Percentiles rank a stretch among this genome's conserved stretches.
phyloP scores from a whole-genome alignment of 2,888 invertebrate genomes.

The Drepana falcataria region DNA sequence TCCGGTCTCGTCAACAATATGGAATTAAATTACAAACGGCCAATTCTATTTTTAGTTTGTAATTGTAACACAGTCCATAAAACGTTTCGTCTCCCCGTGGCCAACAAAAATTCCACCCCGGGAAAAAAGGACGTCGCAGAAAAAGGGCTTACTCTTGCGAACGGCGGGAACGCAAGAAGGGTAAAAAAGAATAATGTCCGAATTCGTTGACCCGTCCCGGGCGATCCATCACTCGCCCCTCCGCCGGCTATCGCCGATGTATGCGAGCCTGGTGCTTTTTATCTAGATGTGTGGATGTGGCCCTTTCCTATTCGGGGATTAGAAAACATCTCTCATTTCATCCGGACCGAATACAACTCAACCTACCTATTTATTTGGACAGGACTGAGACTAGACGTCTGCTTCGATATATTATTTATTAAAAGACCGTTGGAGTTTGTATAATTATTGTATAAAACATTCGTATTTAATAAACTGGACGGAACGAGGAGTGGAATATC shows the following conservation, averaged over 20 bases:
- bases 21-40: slow-evolving; percentile 64
- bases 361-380: slow-evolving; percentile 5
- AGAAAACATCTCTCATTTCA: slow-evolving; percentile 53
- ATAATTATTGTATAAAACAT: neutral
- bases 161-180: slow-evolving; percentile 73
- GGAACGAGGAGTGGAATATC: slow-evolving; percentile 12
- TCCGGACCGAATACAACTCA: slow-evolving; percentile 15
- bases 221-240: slow-evolving; percentile 77
- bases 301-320: slow-evolving; percentile 62
- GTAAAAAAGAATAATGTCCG: slow-evolving; percentile 80
- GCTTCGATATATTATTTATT: too few relatives aligned
- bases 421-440: slow-evolving; percentile 6
- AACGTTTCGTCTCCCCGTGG: slow-evolving; percentile 52
- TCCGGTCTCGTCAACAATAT: slow-evolving; percentile 46
- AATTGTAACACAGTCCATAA: slow-evolving; percentile 75
- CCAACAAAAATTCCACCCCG: slow-evolving; percentile 64
- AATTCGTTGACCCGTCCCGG: slow-evolving; percentile 80
- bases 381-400: slow-evolving; percentile 26
- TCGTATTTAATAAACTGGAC: slow-evolving; percentile 27
- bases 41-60: slow-evolving; percentile 76
- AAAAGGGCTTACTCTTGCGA: slow-evolving; percentile 77
- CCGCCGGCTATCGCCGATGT: slow-evolving; percentile 66
- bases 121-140: slow-evolving; percentile 74
- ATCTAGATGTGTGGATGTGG: slow-evolving; percentile 69
- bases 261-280: slow-evolving; percentile 45